Percentiles rank a stretch among this genome's conserved stretches.
Evolutionary conservation across 2,113 vertebrate species (phyloP).

Genomic region (Anoura caudifer): DNA sequence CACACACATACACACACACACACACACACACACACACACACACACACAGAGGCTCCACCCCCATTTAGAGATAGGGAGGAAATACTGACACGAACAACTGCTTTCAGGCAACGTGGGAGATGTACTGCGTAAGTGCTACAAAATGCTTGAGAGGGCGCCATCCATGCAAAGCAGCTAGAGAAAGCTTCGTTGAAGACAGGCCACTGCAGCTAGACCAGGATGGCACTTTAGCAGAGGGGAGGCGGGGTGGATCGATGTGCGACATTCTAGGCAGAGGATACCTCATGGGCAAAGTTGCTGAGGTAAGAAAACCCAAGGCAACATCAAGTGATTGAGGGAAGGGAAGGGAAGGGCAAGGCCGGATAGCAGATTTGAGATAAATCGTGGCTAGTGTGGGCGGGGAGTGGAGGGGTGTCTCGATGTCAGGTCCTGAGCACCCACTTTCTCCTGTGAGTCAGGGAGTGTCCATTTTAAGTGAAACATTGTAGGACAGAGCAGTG

Average conservation of each 20-base stretch:
- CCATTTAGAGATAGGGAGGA: background rate
- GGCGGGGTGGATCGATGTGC: background rate
- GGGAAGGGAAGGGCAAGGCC: background rate
- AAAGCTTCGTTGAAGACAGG: background rate
- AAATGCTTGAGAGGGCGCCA: background rate
- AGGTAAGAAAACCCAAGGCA: background rate
- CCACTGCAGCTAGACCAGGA: background rate
- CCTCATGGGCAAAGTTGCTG: background rate
- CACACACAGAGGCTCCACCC: background rate
- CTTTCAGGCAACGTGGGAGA: background rate
- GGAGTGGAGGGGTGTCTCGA: background rate
- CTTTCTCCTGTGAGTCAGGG: background rate
- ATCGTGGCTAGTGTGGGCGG: background rate
- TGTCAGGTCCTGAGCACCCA: background rate
- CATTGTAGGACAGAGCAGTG: background rate
- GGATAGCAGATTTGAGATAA: background rate
- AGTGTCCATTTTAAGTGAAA: background rate
- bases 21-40: background rate
- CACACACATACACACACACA: no score
- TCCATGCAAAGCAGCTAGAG: background rate
- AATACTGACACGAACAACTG: background rate
- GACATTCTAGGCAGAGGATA: background rate
- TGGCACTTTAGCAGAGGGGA: background rate
- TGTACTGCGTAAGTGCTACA: background rate
- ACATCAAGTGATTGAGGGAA: background rate